These are phyloP conservation scores for Struthio camelus DNA, from an alignment of 2,113 vertebrate species.

Conservation along the genomic window DNA sequence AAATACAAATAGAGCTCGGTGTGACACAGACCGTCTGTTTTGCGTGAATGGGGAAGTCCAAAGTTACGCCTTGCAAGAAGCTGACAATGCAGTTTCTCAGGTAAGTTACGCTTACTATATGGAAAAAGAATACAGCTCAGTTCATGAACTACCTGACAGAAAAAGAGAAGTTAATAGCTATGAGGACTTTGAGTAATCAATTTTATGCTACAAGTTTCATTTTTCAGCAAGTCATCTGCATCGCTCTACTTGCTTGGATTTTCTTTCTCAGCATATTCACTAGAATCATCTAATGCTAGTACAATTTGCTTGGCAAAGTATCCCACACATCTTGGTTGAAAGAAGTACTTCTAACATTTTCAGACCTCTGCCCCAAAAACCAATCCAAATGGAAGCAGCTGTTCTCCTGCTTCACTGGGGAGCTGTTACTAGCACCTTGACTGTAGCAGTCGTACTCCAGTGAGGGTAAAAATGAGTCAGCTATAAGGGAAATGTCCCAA, in stretches of 20 bases:
- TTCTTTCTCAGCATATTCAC: not conserved
- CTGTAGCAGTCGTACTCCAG: accelerated
- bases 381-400: not conserved
- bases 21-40: accelerated
- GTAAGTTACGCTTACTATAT: not conserved
- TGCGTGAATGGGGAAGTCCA: not conserved
- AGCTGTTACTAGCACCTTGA: not conserved
- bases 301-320: not conserved
- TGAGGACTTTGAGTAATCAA: not conserved
- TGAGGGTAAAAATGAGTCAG: not conserved
- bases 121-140: not conserved
- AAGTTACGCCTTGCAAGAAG: not conserved
- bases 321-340: not conserved
- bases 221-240: not conserved
- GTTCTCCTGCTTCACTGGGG: not conserved
- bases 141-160: not conserved
- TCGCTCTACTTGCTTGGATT: not conserved
- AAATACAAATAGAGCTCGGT: not conserved
- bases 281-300: not conserved
- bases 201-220: not conserved
- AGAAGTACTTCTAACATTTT: not conserved
- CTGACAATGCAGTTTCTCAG: not conserved
- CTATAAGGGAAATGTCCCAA: not conserved
- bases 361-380: not conserved
- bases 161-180: not conserved